Base-by-base conservation (phyloP, 2,113 vertebrate species). In the Orcinus orca region DNA sequence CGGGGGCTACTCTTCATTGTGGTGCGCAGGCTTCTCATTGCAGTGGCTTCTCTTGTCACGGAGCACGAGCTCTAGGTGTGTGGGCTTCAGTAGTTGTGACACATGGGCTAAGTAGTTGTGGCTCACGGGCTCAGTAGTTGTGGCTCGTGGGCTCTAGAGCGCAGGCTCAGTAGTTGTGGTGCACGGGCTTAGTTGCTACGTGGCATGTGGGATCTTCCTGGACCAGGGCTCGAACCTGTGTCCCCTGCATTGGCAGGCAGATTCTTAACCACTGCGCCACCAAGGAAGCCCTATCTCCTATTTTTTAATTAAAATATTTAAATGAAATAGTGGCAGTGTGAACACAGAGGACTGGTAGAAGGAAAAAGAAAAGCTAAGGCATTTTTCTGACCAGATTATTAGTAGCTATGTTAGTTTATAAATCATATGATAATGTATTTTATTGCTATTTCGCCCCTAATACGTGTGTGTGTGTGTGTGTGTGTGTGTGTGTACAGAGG, bases 61-160 rank as follows among this genome's bases (percentile, higher is more conserved):
- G 50, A 53, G 50, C 50, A 53, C 0, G 0, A 4, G 15, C 50
- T 53, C 15, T 53, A 53, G 50, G 50, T 17, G 50, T 15, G 1
- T 0, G 15, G 15, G 50, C 50, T 53, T 53, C 50, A 53, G 15
- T 53, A 53, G 50, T 50, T 15, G 12, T 50, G 47, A 47, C 44
- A 47, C 44, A 47, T 47, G 44, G 47, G 47, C 47, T 47, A 0
- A 12, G 47, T 50, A 50, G 47, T 50, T 50, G 50, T 50, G 3
- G 3, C 50, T 5, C 4, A 1, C 0, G 50, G 50, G 0, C 14
- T 53, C 50, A 17, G 50, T 53, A 53, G 4, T 53, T 15, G 4
- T 5, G 50, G 4, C 50, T 53, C 1, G 4, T 15, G 50, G 14
- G 15, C 50, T 53, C 50, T 53, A 53, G 50, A 53, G 4, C 50